These are phyloP conservation scores for Chymomyza costata DNA, from an alignment of 1,140 invertebrate genomes.

Conservation along the genomic window DNA sequence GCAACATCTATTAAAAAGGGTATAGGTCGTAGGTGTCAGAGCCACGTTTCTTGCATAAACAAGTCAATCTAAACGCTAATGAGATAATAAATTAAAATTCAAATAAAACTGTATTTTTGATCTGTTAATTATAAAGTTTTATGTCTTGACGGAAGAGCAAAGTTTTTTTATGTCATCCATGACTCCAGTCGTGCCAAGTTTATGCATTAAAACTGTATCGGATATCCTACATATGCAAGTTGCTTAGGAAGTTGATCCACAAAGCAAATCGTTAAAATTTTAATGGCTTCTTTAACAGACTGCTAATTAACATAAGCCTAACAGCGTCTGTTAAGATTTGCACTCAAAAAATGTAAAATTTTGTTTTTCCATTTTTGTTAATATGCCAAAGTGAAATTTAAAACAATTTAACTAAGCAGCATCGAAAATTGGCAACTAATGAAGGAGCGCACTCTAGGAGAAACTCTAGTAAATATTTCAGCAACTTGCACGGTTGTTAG, in stretches of 20 bases:
- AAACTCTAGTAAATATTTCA: not conserved
- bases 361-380: not conserved
- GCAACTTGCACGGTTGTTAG: slow-evolving; percentile 46
- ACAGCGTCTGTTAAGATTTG: slow-evolving; percentile 15
- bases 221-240: slow-evolving; percentile 15
- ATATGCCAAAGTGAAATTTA: too few species aligned
- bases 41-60: too few species aligned
- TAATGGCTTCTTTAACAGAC: slow-evolving; percentile 36
- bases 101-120: slow-evolving; percentile 51
- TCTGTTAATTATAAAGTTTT: slow-evolving; percentile 41
- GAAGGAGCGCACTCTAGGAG: too few species aligned
- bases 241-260: slow-evolving; percentile 12
- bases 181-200: slow-evolving; percentile 24
- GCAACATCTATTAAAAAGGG: too few species aligned
- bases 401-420: too few species aligned
- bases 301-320: slow-evolving; percentile 46
- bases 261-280: slow-evolving; percentile 36
- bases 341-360: slow-evolving; percentile 48
- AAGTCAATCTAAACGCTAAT: too few species aligned
- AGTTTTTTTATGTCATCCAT: slow-evolving; percentile 12
- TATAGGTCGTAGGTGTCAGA: too few species aligned
- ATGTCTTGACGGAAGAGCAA: slow-evolving; percentile 32
- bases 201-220: slow-evolving; percentile 32
- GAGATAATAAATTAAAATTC: slow-evolving; percentile 35
- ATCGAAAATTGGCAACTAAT: too few species aligned